phyloP scores from a whole-genome alignment of 2,113 vertebrate species.

The Anseranas semipalmata region DNA sequence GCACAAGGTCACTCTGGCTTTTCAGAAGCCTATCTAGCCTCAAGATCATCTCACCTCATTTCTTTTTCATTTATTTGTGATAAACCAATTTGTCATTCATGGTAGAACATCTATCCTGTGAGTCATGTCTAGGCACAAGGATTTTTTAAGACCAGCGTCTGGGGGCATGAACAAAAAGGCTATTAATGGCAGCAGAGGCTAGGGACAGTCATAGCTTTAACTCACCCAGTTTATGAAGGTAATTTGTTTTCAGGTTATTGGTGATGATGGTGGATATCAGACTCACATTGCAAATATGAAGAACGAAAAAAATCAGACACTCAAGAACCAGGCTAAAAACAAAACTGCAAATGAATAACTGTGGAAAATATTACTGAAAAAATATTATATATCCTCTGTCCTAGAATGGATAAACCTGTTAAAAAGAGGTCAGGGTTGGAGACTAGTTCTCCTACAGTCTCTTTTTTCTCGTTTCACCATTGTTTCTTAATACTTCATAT shows the following conservation, averaged over 20 bases:
- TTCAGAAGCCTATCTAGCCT: conserved; percentile 34
- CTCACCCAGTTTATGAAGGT: conserved; percentile 43
- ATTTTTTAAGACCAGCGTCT: conserved; percentile 44
- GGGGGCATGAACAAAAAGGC: conserved; percentile 55
- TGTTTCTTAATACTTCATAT: conserved; percentile 42
- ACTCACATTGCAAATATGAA: conserved; percentile 24
- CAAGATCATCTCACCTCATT: conserved; percentile 51
- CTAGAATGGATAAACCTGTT: not conserved
- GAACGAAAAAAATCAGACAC: not conserved
- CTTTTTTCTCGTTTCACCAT: conserved; percentile 52
- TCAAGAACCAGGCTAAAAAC: not conserved
- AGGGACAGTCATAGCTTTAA: conserved; percentile 46
- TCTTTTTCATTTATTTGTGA: conserved; percentile 56
- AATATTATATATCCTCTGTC: conserved; percentile 2
- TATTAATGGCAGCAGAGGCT: conserved; percentile 59
- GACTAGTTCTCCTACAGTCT: not conserved
- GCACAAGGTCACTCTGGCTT: conserved; percentile 44
- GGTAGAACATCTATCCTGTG: conserved; percentile 68
- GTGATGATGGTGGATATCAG: conserved; percentile 11
- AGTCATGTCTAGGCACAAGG: conserved; percentile 68
- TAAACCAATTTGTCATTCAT: conserved; percentile 69
- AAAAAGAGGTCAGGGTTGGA: conserved; percentile 9
- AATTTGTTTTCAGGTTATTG: conserved; percentile 61
- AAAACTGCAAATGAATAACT: conserved; percentile 23
- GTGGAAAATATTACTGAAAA: conserved; percentile 38